These are phyloP conservation scores for Vannuccia rotundouncinata DNA, from an alignment of 2,888 invertebrate species.

Conservation along the genomic window DNA sequence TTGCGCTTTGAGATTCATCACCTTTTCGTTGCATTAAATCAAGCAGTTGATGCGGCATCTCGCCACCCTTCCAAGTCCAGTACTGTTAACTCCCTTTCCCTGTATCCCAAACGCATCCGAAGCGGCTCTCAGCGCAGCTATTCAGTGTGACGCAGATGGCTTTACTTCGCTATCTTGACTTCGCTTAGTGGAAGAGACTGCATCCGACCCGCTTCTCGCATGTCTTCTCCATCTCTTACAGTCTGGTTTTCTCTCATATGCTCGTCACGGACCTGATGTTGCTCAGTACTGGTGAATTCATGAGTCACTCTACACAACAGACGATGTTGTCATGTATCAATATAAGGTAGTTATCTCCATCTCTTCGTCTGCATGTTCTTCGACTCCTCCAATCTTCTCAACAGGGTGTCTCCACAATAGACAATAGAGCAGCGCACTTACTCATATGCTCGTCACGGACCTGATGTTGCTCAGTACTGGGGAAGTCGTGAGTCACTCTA, in stretches of 20 bases:
- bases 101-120: conserved; percentile 9
- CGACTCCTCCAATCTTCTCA: conserved; percentile 21
- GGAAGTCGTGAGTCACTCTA: conserved; percentile 15
- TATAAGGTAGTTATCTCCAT: background rate
- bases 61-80: conserved; percentile 23
- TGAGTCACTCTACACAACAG: conserved; percentile 14
- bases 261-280: background rate
- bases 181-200: conserved; percentile 24
- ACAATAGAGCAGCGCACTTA: conserved; percentile 20
- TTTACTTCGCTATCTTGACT: conserved; percentile 12
- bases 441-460: background rate
- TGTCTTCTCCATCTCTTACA: conserved; percentile 13
- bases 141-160: conserved; percentile 12
- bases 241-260: conserved; percentile 12
- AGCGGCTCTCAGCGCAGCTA: conserved; percentile 7
- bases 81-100: background rate
- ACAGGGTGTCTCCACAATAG: conserved; percentile 25
- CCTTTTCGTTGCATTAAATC: background rate
- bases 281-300: conserved; percentile 12
- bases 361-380: background rate
- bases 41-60: conserved; percentile 18
- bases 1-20: conserved; percentile 14
- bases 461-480: conserved; percentile 11
- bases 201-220: background rate
- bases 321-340: conserved; percentile 7